These are phyloP conservation scores for Melanostoma mellinum DNA, from an alignment of 2,888 invertebrate species.

Conservation along the genomic window DNA sequence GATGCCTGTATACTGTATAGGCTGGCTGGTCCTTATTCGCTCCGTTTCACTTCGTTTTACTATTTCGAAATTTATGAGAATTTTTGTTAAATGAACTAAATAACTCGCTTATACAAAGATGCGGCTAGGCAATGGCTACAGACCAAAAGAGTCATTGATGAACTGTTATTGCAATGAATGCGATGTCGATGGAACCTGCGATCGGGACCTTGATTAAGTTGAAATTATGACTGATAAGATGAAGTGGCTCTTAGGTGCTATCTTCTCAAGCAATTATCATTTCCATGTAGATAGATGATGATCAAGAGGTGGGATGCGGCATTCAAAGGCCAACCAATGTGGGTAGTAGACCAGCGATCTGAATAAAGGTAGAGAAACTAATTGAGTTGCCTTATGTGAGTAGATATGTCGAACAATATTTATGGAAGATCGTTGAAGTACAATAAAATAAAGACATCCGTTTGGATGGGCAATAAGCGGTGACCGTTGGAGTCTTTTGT, in stretches of 20 bases:
- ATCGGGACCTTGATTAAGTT: conserved; percentile 63
- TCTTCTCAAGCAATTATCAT: conserved; percentile 55
- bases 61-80: conserved; percentile 40
- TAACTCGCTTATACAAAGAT: conserved; percentile 48
- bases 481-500: neutral
- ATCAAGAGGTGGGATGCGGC: conserved; percentile 19
- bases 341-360: conserved; percentile 7
- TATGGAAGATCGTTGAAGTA: conserved; percentile 26
- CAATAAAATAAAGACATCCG: conserved; percentile 26
- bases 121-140: conserved; percentile 2
- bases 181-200: conserved; percentile 53
- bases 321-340: neutral
- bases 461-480: conserved; percentile 15
- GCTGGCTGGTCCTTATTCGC: conserved; percentile 10
- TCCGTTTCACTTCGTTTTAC: neutral
- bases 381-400: conserved; percentile 44
- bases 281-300: conserved; percentile 36
- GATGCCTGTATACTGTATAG: neutral
- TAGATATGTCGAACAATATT: conserved; percentile 13
- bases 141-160: conserved; percentile 37
- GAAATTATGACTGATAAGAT: conserved; percentile 67
- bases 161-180: conserved; percentile 54
- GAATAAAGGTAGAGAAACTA: conserved; percentile 11
- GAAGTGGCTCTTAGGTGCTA: conserved; percentile 60
- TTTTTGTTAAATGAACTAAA: conserved; percentile 60